A percentile compares a stretch with the other conserved stretches of the same genome.
phyloP scores from a whole-genome alignment of 2,113 vertebrate genomes.

The Okapia johnstoni region DNA sequence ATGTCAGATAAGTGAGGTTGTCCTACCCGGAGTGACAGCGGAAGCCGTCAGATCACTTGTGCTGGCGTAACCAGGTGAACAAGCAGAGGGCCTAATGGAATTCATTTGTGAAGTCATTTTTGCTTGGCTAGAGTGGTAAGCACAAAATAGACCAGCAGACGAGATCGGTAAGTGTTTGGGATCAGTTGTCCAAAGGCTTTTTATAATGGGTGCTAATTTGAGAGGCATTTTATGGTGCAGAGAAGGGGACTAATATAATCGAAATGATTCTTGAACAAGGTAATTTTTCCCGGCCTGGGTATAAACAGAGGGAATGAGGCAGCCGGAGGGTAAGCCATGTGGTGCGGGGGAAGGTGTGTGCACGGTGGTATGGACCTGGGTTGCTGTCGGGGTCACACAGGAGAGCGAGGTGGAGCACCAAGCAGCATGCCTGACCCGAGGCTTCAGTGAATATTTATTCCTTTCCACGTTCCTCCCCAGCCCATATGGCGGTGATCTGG shows the following conservation, averaged over 20 bases:
- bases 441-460: not conserved
- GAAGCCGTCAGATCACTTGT: not conserved
- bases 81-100: slow-evolving; percentile 36
- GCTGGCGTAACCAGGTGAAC: slow-evolving; percentile 48
- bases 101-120: slow-evolving; percentile 55
- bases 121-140: slow-evolving; percentile 51
- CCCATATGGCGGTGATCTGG: not conserved
- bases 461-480: not conserved
- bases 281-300: slow-evolving; percentile 14
- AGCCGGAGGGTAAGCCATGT: not conserved
- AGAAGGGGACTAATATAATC: slow-evolving; percentile 19
- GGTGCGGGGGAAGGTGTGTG: not conserved
- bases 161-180: slow-evolving; percentile 22
- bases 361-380: accelerated
- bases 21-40: not conserved
- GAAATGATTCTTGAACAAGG: slow-evolving; percentile 43
- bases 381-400: accelerated
- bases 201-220: slow-evolving; percentile 45
- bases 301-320: not conserved
- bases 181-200: slow-evolving; percentile 34
- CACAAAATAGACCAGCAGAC: slow-evolving; percentile 19
- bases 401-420: not conserved
- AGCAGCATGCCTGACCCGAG: not conserved
- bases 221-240: slow-evolving; percentile 35
- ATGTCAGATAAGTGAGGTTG: slow-evolving; percentile 22